Conservation (phyloP, 2,797 vertebrate genomes). For the Silurus lanzhouensis region DNA sequence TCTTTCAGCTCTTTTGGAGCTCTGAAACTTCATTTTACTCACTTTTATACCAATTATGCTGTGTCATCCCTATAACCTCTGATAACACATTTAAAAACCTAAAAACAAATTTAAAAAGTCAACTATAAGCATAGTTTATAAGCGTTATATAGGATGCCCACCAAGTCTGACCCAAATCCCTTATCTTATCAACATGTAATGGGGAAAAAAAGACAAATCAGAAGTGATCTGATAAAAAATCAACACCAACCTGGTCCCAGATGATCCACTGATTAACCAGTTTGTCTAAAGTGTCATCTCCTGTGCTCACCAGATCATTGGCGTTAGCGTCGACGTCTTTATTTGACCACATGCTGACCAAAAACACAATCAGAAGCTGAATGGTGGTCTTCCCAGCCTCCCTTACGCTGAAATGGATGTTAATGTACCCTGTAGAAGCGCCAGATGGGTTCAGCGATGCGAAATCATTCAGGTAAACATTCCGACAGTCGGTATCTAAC, state of each 20-base stretch:
- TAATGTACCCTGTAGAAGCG: not conserved
- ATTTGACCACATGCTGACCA: conserved; percentile 66
- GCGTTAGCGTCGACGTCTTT: conserved; percentile 82
- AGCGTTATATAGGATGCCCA: not conserved
- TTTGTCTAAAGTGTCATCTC: conserved; percentile 81
- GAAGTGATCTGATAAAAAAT: not conserved
- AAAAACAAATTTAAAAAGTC: no score
- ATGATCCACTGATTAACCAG: conserved; percentile 81
- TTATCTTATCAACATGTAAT: not conserved
- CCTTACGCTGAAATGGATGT: no score
- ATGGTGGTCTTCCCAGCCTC: not conserved
- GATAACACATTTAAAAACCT: no score
- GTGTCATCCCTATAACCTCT: not conserved
- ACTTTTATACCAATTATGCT: not conserved
- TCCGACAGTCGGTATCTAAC: not conserved
- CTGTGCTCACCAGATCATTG: conserved; percentile 66
- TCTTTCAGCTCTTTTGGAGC: not conserved
- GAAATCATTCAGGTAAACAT: not conserved
- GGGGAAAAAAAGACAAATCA: no score
- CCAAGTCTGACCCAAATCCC: not conserved
- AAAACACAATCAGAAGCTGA: not conserved
- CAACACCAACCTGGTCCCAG: conserved; percentile 83
- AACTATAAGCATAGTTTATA: not conserved
- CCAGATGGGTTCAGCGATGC: not conserved
- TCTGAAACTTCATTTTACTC: not conserved